These are phyloP conservation scores for Rhodinocichla rosea DNA, from an alignment of 2,113 vertebrate species.

Conservation along the genomic window DNA sequence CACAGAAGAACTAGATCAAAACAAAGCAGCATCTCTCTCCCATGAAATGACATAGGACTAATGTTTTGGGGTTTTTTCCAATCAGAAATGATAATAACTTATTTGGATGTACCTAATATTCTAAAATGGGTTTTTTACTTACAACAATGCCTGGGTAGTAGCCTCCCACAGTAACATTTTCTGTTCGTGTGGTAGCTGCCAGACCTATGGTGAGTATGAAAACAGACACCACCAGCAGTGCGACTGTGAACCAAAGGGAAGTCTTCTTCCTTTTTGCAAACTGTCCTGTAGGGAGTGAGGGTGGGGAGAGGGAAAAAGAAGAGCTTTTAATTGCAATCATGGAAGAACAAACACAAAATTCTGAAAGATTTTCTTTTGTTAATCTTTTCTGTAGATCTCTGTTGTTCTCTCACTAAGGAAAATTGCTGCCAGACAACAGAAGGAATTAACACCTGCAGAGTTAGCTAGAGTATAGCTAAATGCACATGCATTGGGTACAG, in stretches of 20 bases:
- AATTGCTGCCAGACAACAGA: not conserved
- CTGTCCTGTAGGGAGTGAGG: conserved; percentile 60
- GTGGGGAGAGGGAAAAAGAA: fast-evolving
- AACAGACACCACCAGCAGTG: conserved; percentile 80
- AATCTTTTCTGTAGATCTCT: not conserved
- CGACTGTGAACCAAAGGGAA: conserved; percentile 82
- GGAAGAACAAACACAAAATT: not conserved
- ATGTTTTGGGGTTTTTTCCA: too few species aligned
- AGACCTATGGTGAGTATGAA: conserved; percentile 87
- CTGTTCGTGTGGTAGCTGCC: conserved; percentile 85
- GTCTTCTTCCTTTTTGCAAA: conserved; percentile 82
- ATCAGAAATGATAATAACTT: not conserved
- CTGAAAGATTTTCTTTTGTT: not conserved
- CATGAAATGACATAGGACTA: not conserved
- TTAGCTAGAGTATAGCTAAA: not conserved
- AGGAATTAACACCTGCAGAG: not conserved
- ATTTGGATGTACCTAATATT: not conserved
- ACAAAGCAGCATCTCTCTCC: not conserved
- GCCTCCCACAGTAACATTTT: conserved; percentile 88
- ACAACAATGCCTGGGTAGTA: conserved; percentile 94
- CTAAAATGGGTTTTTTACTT: conserved; percentile 64
- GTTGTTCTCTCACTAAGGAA: not conserved
- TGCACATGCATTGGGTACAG: fast-evolving
- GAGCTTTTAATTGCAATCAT: not conserved
- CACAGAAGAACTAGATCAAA: not conserved